Conservation (phyloP, 2,797 vertebrate species). For the Cyclura pinguis region DNA sequence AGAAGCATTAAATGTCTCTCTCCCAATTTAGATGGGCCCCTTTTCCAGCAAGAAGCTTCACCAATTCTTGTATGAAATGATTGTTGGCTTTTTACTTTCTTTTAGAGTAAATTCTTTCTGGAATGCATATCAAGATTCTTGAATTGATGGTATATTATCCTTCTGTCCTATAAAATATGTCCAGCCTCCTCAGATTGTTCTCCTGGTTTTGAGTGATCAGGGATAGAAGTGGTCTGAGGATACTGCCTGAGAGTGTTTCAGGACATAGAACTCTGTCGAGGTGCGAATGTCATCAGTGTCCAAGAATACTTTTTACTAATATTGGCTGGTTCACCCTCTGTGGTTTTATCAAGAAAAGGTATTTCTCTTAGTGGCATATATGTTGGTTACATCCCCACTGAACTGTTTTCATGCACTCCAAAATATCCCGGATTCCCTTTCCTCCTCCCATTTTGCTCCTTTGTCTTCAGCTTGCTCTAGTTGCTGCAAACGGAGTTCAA, state of each 20-base stretch:
- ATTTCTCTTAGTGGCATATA: too few species aligned
- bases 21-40: fast-evolving
- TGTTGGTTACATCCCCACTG: too few species aligned
- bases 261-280: neutral
- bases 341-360: too few species aligned
- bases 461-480: too few species aligned
- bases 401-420: too few species aligned
- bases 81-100: slow-evolving; percentile 1
- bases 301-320: neutral
- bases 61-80: slow-evolving; percentile 22
- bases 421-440: too few species aligned
- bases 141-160: too few species aligned
- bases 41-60: slow-evolving; percentile 24
- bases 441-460: too few species aligned
- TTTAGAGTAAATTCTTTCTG: neutral
- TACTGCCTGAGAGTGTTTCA: neutral
- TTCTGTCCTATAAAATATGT: neutral
- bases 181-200: neutral
- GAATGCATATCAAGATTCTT: neutral
- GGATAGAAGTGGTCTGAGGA: neutral
- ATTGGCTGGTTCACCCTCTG: too few species aligned
- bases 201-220: neutral
- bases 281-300: neutral
- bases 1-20: neutral
- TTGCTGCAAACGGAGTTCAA: too few species aligned